These are phyloP conservation scores for Brachyhypopomus gauderio DNA, from an alignment of 2,113 vertebrate genomes.

Conservation along the genomic window DNA sequence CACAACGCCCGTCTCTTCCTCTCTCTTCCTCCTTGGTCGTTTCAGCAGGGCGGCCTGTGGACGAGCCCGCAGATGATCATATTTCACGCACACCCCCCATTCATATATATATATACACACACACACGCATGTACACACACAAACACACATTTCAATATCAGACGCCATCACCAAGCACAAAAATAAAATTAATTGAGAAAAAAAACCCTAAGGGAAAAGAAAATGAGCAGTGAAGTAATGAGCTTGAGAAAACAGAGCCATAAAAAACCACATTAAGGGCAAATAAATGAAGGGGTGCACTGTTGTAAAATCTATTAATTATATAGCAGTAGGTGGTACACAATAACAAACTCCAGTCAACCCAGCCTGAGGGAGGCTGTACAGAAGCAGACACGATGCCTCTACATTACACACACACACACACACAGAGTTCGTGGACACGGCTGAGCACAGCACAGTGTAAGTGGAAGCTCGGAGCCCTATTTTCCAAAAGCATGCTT, in stretches of 20 bases:
- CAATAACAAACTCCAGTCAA: constrained; percentile 19
- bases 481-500: no score
- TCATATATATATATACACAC: neutral
- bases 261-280: constrained; percentile 41
- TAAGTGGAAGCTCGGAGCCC: constrained; percentile 7
- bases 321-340: constrained; percentile 28
- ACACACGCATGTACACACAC: neutral
- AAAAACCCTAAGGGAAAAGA: constrained; percentile 12
- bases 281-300: constrained; percentile 23
- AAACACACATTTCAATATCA: neutral
- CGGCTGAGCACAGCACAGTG: neutral
- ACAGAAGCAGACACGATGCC: neutral
- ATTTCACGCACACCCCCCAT: neutral
- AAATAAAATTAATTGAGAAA: neutral
- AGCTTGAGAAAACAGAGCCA: constrained; percentile 14
- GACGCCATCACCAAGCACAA: neutral
- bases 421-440: neutral
- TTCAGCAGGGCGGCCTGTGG: constrained; percentile 1
- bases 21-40: constrained; percentile 46
- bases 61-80: neutral
- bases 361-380: neutral
- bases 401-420: neutral
- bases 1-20: constrained; percentile 3
- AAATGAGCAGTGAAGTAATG: constrained; percentile 28
- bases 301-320: constrained; percentile 43